Conservation (phyloP, 2,888 invertebrate species). For the Heliothis peltigera region DNA sequence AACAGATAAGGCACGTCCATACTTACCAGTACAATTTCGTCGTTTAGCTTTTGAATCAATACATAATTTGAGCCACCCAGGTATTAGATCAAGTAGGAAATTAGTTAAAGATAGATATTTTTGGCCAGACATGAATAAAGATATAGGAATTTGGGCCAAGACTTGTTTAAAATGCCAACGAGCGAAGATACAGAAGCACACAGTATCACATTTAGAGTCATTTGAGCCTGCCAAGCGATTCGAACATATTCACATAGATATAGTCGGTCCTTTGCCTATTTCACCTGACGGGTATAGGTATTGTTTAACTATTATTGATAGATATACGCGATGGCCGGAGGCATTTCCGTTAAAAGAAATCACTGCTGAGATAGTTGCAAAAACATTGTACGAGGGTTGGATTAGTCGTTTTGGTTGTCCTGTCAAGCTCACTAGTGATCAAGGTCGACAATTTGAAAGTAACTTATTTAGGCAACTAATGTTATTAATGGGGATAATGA, state of each 20-base stretch:
- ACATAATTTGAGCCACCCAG: constrained; percentile 5
- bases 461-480: constrained; percentile 2
- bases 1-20: not conserved
- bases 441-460: not conserved
- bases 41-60: not conserved
- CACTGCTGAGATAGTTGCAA: constrained; percentile 1
- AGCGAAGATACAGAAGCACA: not conserved
- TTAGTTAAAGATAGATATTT: not conserved
- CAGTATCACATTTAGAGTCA: not conserved
- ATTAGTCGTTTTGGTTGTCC: not conserved
- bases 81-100: not conserved
- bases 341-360: not conserved
- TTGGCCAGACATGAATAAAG: constrained; percentile 3
- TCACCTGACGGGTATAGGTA: not conserved
- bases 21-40: not conserved
- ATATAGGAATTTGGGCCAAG: not conserved
- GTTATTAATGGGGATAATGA: not conserved
- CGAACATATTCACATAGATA: constrained; percentile 4
- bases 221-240: not conserved
- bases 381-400: not conserved
- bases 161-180: not conserved
- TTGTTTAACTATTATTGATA: not conserved
- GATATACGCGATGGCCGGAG: not conserved
- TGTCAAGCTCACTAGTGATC: not conserved
- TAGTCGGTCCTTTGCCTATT: not conserved